Evolutionary conservation across 2,797 vertebrate genomes (phyloP).

Genomic region (Mus spretus): DNA sequence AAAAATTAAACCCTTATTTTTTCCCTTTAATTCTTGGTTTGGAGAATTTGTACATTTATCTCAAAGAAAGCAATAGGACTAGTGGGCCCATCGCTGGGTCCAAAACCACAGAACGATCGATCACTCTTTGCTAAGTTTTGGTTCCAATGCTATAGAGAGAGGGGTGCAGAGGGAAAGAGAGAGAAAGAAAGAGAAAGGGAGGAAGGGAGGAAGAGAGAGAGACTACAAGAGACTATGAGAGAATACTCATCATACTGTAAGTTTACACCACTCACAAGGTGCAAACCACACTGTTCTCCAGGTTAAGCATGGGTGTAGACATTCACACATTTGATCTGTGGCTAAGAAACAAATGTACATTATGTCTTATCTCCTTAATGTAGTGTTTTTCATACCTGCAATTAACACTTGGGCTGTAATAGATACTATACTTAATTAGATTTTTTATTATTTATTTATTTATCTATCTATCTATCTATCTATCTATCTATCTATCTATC

Average conservation of each 20-base stretch:
- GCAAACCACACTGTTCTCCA: not conserved
- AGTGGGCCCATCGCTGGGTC: not conserved
- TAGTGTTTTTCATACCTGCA: not conserved
- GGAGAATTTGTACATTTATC: conserved; percentile 31
- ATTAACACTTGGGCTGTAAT: not conserved
- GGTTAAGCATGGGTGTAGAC: not conserved
- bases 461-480: too few relatives aligned
- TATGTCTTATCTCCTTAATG: conserved; percentile 1
- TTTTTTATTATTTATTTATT: not conserved
- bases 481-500: too few relatives aligned
- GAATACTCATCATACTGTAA: not conserved
- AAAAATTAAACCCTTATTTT: conserved; percentile 74
- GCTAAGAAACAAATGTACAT: not conserved
- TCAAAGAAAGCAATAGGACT: conserved; percentile 42
- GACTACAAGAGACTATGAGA: not conserved
- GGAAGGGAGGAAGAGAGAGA: too few relatives aligned
- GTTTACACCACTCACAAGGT: not conserved
- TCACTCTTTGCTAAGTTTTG: conserved; percentile 12
- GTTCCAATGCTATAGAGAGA: not conserved
- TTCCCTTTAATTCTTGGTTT: conserved; percentile 74
- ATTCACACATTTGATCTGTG: not conserved
- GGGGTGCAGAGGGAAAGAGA: not conserved
- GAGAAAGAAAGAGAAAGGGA: not conserved
- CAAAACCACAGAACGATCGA: not conserved
- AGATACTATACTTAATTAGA: not conserved